Conservation (phyloP, 2,113 vertebrate species). For the Tetrao urogallus region DNA sequence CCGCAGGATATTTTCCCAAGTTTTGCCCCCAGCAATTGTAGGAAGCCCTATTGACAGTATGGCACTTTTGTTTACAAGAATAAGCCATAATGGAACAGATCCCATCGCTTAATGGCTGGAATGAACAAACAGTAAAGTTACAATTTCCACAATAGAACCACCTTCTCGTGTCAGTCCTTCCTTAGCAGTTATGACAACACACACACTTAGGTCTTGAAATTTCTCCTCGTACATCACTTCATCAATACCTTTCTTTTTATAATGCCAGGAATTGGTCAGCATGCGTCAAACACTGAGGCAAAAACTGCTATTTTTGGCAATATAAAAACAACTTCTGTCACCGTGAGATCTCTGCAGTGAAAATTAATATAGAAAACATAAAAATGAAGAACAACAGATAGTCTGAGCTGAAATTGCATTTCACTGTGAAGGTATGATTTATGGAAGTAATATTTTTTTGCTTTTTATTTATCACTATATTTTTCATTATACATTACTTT, state of each 20-base stretch:
- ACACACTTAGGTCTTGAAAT: neutral
- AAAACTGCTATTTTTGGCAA: neutral
- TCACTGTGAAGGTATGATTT: neutral
- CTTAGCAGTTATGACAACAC: neutral
- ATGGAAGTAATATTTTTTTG: neutral
- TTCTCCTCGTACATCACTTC: neutral
- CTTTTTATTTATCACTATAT: neutral
- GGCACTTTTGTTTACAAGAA: neutral
- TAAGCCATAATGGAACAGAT: neutral
- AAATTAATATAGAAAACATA: neutral
- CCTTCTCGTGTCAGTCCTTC: neutral
- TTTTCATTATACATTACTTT: neutral
- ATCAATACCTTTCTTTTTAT: neutral
- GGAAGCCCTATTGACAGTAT: neutral
- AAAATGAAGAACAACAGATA: neutral
- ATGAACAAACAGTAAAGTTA: neutral
- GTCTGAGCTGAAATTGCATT: neutral
- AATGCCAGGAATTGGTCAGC: neutral
- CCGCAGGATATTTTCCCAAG: neutral
- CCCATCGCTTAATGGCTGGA: neutral
- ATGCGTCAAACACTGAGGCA: neutral
- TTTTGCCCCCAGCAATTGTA: neutral
- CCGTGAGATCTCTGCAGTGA: neutral
- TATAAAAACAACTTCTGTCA: neutral
- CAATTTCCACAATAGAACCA: neutral